A percentile compares a stretch with the other conserved stretches of the same genome.
phyloP scores from a whole-genome alignment of 1,140 invertebrate genomes.

The Sycobia sp. region DNA sequence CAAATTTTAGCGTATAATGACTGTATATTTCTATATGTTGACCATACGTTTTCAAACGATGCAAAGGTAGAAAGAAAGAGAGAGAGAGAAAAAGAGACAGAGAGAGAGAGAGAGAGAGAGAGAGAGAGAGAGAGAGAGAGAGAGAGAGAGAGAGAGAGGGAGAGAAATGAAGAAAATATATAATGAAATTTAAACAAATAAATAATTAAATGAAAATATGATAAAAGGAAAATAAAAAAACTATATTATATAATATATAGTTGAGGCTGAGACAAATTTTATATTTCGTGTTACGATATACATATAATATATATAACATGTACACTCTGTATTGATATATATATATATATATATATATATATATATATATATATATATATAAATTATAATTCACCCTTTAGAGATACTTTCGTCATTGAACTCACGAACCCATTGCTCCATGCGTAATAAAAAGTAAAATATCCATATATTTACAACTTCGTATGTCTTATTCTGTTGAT shows the following conservation, averaged over 20 bases:
- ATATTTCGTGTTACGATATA: constrained; percentile 59
- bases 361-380: no score
- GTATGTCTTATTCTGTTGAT: constrained; percentile 39
- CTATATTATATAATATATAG: constrained; percentile 40
- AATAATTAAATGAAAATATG: not conserved
- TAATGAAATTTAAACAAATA: no score
- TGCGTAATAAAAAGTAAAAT: constrained; percentile 20
- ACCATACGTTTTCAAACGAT: constrained; percentile 43
- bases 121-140: no score
- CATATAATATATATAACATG: constrained; percentile 41
- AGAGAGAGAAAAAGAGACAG: not conserved
- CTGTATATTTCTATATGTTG: constrained; percentile 60
- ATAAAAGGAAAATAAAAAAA: constrained; percentile 16
- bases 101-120: no score
- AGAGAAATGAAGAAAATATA: no score
- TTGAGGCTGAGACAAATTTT: constrained; percentile 57
- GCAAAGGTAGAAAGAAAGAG: not conserved
- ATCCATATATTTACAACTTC: constrained; percentile 41
- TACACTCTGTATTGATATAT: constrained; percentile 35
- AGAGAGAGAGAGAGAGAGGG: no score
- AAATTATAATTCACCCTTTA: constrained; percentile 21
- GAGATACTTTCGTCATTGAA: constrained; percentile 12
- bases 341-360: no score
- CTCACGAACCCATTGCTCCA: not conserved
- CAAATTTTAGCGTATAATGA: constrained; percentile 52